Conservation (phyloP, 2,797 vertebrate genomes). For the Acanthopagrus latus region DNA sequence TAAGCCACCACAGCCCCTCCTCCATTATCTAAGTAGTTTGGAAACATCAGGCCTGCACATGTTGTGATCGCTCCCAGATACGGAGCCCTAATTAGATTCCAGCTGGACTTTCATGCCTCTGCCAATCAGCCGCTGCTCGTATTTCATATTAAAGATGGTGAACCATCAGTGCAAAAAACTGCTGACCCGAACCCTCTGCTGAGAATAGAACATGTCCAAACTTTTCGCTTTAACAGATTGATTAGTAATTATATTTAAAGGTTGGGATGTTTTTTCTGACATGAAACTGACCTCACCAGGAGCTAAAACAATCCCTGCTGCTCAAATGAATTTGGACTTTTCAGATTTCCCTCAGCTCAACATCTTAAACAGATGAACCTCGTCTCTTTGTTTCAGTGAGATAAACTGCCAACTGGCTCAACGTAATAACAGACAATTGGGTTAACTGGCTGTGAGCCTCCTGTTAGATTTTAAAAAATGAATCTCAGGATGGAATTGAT, state of each 20-base stretch:
- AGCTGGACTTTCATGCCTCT: constrained; percentile 17
- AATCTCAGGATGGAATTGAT: background rate
- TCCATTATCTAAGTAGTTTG: constrained; percentile 38
- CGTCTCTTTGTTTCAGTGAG: background rate
- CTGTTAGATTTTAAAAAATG: background rate
- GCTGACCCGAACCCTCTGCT: background rate
- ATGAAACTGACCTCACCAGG: background rate
- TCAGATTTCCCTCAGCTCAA: background rate
- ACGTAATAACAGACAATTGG: constrained; percentile 11
- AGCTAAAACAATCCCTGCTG: background rate
- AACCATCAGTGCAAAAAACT: background rate
- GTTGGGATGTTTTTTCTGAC: background rate
- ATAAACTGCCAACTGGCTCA: background rate
- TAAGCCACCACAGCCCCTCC: background rate
- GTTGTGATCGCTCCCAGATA: constrained; percentile 23
- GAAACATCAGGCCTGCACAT: constrained; percentile 1
- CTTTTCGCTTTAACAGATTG: background rate
- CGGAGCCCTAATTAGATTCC: constrained; percentile 29
- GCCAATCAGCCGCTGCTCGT: constrained; percentile 23
- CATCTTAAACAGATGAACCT: constrained; percentile 3
- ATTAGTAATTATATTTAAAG: background rate
- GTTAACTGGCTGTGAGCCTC: background rate
- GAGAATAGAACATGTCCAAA: background rate
- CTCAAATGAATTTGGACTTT: background rate
- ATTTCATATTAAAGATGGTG: constrained; percentile 18